phyloP scores from a whole-genome alignment of 2,888 invertebrate species.

The Leptopilina myrica region DNA sequence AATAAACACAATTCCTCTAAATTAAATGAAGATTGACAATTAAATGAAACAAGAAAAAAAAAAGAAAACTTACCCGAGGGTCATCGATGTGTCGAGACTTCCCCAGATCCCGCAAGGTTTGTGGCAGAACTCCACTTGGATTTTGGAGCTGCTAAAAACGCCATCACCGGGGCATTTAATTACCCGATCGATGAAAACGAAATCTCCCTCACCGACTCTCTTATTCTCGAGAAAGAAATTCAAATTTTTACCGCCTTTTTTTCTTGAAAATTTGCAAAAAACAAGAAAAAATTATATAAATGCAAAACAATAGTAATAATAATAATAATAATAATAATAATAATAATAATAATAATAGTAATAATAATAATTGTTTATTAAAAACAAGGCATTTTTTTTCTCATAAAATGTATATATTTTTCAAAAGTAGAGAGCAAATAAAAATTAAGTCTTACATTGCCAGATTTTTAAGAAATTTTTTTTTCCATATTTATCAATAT shows the following conservation, averaged over 20 bases:
- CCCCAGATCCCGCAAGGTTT: slow-evolving; percentile 10
- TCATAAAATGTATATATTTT: slow-evolving; percentile 34
- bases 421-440: slow-evolving; percentile 24
- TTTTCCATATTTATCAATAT: slow-evolving; percentile 9
- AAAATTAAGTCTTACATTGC: slow-evolving; percentile 30
- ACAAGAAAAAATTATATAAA: neutral
- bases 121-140: slow-evolving; percentile 24
- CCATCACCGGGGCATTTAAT: slow-evolving; percentile 31
- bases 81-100: slow-evolving; percentile 12
- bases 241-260: slow-evolving; percentile 17
- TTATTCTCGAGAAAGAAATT: neutral
- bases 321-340: too few species aligned
- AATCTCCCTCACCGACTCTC: neutral
- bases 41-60: neutral
- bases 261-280: neutral
- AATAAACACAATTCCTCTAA: neutral
- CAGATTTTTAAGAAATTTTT: neutral
- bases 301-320: neutral
- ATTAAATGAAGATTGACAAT: neutral
- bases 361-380: neutral
- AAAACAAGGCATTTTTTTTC: neutral
- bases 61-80: slow-evolving; percentile 28
- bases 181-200: slow-evolving; percentile 8
- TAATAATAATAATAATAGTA: neutral
- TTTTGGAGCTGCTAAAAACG: slow-evolving; percentile 14